phyloP scores from a whole-genome alignment of 2,888 invertebrate species.

The Incurvaria masculella region DNA sequence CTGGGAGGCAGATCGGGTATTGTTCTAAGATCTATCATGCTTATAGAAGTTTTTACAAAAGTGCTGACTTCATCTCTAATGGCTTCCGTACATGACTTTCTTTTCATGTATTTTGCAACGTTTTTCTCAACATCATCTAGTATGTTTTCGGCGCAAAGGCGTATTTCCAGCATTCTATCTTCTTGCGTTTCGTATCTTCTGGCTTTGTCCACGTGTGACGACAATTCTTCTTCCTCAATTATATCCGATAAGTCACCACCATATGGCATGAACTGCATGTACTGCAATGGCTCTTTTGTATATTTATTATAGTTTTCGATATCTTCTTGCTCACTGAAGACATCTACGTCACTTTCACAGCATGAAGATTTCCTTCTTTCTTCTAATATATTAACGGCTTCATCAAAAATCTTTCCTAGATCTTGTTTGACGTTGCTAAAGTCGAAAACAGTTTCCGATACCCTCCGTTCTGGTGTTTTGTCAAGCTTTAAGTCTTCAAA shows the following conservation, averaged over 20 bases:
- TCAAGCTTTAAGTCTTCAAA: conserved; percentile 25
- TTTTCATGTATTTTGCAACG: background rate
- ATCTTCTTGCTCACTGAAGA: conserved; percentile 45
- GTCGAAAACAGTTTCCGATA: conserved; percentile 44
- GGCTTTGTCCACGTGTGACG: conserved; percentile 21
- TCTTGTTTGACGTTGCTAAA: conserved; percentile 41
- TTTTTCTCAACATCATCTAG: conserved; percentile 13
- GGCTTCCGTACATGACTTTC: background rate
- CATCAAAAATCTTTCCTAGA: conserved; percentile 37
- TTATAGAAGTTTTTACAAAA: conserved; percentile 28
- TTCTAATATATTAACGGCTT: conserved; percentile 30
- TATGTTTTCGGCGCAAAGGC: conserved; percentile 14
- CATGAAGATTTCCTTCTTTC: conserved; percentile 21
- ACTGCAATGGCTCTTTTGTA: conserved; percentile 36
- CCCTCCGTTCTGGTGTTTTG: conserved; percentile 28
- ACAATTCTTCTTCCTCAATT: conserved; percentile 45
- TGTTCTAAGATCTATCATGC: conserved; percentile 40
- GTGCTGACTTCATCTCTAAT: background rate
- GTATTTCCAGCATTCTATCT: conserved; percentile 24
- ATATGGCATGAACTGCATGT: conserved; percentile 31
- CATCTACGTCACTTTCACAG: conserved; percentile 26
- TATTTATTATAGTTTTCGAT: conserved; percentile 40
- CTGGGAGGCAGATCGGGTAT: conserved; percentile 47
- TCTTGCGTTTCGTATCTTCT: conserved; percentile 19
- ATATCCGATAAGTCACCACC: conserved; percentile 48